Evolutionary conservation across 2,888 invertebrate genomes (phyloP).

Genomic region (Thysanoteuthis rhombus): DNA sequence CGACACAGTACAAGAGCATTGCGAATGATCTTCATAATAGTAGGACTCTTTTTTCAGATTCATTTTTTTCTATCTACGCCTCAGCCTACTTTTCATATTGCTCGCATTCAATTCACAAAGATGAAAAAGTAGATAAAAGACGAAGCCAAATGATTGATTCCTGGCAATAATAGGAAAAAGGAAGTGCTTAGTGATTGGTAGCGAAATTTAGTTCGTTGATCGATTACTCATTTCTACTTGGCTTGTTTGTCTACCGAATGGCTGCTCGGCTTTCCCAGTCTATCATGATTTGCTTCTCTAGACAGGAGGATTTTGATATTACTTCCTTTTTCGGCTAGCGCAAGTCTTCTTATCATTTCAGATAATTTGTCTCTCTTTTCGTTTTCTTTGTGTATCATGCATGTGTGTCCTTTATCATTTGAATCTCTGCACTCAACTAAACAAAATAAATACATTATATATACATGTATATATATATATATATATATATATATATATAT

Average conservation of each 20-base stretch:
- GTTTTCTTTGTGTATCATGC: background rate
- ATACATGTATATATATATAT: background rate
- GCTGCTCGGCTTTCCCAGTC: background rate
- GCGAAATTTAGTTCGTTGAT: background rate
- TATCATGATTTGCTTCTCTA: background rate
- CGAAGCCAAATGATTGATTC: background rate
- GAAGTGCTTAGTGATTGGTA: background rate
- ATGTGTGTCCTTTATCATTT: background rate
- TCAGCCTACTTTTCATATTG: background rate
- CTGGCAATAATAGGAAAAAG: background rate
- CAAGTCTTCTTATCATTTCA: background rate
- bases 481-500: background rate
- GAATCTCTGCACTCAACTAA: too few species aligned
- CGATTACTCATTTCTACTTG: background rate
- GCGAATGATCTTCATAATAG: background rate
- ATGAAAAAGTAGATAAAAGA: background rate
- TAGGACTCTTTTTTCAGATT: background rate
- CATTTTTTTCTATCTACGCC: background rate
- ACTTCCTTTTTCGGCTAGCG: background rate
- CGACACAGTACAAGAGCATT: background rate
- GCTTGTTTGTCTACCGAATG: background rate
- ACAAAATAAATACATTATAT: too few species aligned
- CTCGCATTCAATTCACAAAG: background rate
- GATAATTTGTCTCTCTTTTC: background rate
- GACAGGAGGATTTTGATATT: background rate